phyloP scores from a whole-genome alignment of 1,140 invertebrate genomes.

The Drosophila aff. region DNA sequence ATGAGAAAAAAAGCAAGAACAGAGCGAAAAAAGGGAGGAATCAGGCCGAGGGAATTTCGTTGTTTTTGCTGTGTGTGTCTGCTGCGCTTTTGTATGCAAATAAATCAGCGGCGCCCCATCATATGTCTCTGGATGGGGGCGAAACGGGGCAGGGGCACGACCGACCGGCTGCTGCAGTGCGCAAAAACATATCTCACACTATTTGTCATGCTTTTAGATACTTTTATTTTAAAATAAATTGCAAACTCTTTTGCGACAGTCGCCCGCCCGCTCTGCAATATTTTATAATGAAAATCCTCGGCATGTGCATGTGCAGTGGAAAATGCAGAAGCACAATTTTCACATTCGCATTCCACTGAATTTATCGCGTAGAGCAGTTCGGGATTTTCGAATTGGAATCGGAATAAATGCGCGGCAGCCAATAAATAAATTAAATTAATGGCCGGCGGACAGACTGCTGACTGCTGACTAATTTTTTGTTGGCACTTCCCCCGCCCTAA shows the following conservation, averaged over 20 bases:
- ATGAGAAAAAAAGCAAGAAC: neutral
- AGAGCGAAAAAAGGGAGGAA: conserved; percentile 26
- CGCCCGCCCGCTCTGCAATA: conserved; percentile 56
- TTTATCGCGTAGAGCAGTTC: conserved; percentile 73
- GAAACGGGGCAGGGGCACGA: neutral
- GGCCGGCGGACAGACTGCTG: conserved; percentile 34
- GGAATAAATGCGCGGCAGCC: conserved; percentile 69
- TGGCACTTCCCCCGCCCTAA: neutral
- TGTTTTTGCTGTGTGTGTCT: conserved; percentile 33
- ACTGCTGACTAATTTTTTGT: conserved; percentile 50
- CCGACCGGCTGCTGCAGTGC: conserved; percentile 60
- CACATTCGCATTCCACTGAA: conserved; percentile 83
- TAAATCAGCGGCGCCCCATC: conserved; percentile 80
- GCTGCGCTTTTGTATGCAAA: conserved; percentile 82
- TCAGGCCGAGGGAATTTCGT: conserved; percentile 36
- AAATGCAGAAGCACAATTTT: conserved; percentile 82
- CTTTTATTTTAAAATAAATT: conserved; percentile 83
- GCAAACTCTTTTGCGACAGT: conserved; percentile 76
- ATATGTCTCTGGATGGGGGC: conserved; percentile 62
- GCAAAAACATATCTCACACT: conserved; percentile 82
- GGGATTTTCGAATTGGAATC: conserved; percentile 70
- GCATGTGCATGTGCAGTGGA: conserved; percentile 60
- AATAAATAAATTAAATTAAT: conserved; percentile 85
- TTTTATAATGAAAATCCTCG: conserved; percentile 84
- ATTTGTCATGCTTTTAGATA: conserved; percentile 79